Base-by-base conservation (phyloP, 2,888 invertebrate genomes). In the Drosophila niveifrons region DNA sequence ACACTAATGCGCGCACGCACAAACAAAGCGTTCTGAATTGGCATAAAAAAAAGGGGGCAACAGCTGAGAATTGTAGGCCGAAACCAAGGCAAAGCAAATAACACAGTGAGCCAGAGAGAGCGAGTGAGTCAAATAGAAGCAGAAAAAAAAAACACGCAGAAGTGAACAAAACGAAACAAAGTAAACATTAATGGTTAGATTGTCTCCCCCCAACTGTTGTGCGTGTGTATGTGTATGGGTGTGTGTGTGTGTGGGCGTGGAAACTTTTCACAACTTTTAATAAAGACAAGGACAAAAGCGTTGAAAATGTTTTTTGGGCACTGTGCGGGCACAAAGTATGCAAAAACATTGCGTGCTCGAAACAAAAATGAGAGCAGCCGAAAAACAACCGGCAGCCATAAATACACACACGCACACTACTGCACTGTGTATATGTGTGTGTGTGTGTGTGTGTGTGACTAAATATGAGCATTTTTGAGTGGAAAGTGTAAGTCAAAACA, bases 231-330 rank as follows among this genome's bases (percentile, higher is more conserved):
- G 18, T 56, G 29, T 53, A 13, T 57, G 55, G 31, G 34, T 34
- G 47, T 56, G 41, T 61, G 23, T 52, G 43, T 48, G 56, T 52
- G 68, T 57, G 72, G 52, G 66, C n/a, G 63, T 23, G 64, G 41
- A 55, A 63, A 69, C 69, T 82, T 75, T 80, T 59, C 66, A 68
- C 71, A 81, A 81, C 66, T 89, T 82, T 84, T 87, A 85, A 85
- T 85, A 77, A 86, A 83, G 81, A 72, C 65, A 72, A 80, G 72
- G 83, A 80, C 78, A 73, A 72, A 80, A 80, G 72, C 83, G 70
- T 62, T 72, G 83, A 73, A 72, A 77, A 77, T 62, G 80, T 77
- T 23, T 77, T 23, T 23, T 73, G 72, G 85, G 67, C 74, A 71
- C 63, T 57, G 46, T 75, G 59, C 68, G 55, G 55, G 55, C 44